These are phyloP conservation scores for Nycteola revayana DNA, from an alignment of 2,888 invertebrate species.

Conservation along the genomic window DNA sequence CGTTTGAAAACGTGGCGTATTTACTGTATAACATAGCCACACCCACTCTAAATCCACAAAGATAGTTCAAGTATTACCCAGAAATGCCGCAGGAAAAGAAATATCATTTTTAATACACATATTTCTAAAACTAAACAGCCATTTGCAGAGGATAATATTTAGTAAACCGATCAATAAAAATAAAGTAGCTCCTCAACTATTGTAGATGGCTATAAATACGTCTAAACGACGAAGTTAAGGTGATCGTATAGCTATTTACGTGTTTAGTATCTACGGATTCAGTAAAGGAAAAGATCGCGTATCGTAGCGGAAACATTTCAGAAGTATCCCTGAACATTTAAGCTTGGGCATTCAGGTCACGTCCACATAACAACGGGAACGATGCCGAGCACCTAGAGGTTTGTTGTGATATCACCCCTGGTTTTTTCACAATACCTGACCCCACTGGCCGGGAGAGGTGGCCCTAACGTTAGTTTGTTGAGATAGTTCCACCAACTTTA, in stretches of 20 bases:
- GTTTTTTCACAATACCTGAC: slow-evolving; percentile 76
- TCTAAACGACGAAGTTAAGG: slow-evolving; percentile 56
- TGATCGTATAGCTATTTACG: slow-evolving; percentile 68
- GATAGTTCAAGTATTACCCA: no score
- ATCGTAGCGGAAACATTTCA: slow-evolving; percentile 75
- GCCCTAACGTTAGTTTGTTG: slow-evolving; percentile 56
- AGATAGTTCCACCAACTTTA: slow-evolving; percentile 54
- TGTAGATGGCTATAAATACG: slow-evolving; percentile 44
- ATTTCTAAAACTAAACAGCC: no score
- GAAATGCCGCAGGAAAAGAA: no score
- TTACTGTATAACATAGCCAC: no score
- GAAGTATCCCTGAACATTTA: slow-evolving; percentile 68
- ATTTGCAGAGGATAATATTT: slow-evolving; percentile 5
- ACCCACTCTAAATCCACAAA: no score
- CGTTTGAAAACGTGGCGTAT: no score
- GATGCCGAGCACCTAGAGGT: slow-evolving; percentile 68
- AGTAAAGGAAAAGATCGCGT: slow-evolving; percentile 68
- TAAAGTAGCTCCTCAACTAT: slow-evolving; percentile 28
- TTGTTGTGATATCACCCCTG: slow-evolving; percentile 75
- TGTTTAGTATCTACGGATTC: slow-evolving; percentile 60
- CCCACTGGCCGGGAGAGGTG: slow-evolving; percentile 61
- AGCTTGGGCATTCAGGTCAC: slow-evolving; percentile 69
- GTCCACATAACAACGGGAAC: slow-evolving; percentile 69
- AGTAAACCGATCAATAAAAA: slow-evolving; percentile 22
- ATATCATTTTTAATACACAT: no score